A percentile compares a stretch with the other conserved stretches of the same genome.
Evolutionary conservation across 2,797 vertebrate genomes (phyloP).

Genomic region (Notamacropus eugenii): DNA sequence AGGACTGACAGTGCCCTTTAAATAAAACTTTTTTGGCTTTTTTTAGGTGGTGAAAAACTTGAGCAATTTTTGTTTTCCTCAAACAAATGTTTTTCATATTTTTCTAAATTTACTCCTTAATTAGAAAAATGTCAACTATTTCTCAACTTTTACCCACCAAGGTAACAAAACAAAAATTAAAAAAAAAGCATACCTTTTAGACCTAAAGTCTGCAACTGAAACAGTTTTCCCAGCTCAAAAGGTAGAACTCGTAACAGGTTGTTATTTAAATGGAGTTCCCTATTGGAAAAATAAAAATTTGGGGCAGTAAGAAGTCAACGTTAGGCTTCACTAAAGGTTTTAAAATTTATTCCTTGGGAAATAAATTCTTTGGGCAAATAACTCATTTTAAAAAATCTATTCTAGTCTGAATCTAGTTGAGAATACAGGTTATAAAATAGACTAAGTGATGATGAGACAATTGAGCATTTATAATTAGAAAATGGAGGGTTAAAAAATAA

Average conservation of each 20-base stretch:
- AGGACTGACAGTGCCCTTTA: not conserved
- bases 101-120: not conserved
- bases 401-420: constrained; percentile 6
- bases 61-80: not conserved
- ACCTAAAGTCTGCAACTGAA: constrained; percentile 99
- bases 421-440: not conserved
- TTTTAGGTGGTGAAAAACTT: not conserved
- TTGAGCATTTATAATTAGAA: not conserved
- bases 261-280: constrained; percentile 99
- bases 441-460: not conserved
- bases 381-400: constrained; percentile 38
- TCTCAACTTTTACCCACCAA: constrained; percentile 48
- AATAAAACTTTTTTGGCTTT: not conserved
- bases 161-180: constrained; percentile 44
- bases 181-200: constrained; percentile 94
- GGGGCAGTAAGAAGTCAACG: constrained; percentile 74
- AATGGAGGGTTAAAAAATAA: not conserved
- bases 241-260: constrained; percentile 99
- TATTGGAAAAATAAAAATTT: constrained; percentile 85
- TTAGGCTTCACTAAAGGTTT: constrained; percentile 40
- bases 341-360: constrained; percentile 60
- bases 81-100: not conserved
- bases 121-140: not conserved
- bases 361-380: constrained; percentile 17
- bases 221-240: constrained; percentile 99